A percentile compares a stretch with the other conserved stretches of the same genome.
Conservation (phyloP, 2,888 invertebrate genomes). For the Morpho achilles region DNA sequence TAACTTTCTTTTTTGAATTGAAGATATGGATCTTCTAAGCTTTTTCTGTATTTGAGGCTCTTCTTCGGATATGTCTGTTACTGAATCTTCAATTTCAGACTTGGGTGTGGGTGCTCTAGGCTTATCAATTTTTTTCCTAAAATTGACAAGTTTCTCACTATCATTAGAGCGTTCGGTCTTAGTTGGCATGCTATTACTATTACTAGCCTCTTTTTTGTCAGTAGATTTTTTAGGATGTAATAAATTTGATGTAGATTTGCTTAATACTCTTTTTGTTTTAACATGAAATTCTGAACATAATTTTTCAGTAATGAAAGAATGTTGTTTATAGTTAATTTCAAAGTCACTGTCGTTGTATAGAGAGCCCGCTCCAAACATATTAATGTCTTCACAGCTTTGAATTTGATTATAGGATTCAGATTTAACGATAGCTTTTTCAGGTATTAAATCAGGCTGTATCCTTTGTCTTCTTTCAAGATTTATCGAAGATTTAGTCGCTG, state of each 20-base stretch:
- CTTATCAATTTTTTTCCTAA: slow-evolving; percentile 71
- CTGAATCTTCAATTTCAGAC: slow-evolving; percentile 60
- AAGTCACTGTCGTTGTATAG: slow-evolving; percentile 78
- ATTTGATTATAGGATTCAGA: slow-evolving; percentile 75
- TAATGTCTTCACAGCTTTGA: slow-evolving; percentile 75
- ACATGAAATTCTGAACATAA: slow-evolving; percentile 85
- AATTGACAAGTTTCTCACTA: slow-evolving; percentile 59
- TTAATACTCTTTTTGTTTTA: slow-evolving; percentile 82
- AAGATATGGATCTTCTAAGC: slow-evolving; percentile 74
- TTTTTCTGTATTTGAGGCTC: slow-evolving; percentile 67
- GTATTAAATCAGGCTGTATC: slow-evolving; percentile 74
- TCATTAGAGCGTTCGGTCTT: slow-evolving; percentile 64
- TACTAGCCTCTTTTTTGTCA: slow-evolving; percentile 70
- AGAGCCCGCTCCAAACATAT: slow-evolving; percentile 77
- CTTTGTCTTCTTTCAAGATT: slow-evolving; percentile 72
- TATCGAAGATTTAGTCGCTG: slow-evolving; percentile 66
- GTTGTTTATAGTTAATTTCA: slow-evolving; percentile 76
- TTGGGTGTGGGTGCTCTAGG: slow-evolving; percentile 72
- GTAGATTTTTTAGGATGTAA: slow-evolving; percentile 79
- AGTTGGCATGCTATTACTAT: slow-evolving; percentile 73
- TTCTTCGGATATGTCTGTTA: slow-evolving; percentile 63
- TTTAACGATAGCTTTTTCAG: slow-evolving; percentile 70
- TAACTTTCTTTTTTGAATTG: slow-evolving; percentile 74
- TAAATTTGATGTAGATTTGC: slow-evolving; percentile 82
- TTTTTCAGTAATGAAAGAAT: slow-evolving; percentile 84